Evolutionary conservation across 2,797 vertebrate genomes (phyloP), one percentile per base, ranked within the genome.

Genomic region (Sebastes cheni): DNA sequence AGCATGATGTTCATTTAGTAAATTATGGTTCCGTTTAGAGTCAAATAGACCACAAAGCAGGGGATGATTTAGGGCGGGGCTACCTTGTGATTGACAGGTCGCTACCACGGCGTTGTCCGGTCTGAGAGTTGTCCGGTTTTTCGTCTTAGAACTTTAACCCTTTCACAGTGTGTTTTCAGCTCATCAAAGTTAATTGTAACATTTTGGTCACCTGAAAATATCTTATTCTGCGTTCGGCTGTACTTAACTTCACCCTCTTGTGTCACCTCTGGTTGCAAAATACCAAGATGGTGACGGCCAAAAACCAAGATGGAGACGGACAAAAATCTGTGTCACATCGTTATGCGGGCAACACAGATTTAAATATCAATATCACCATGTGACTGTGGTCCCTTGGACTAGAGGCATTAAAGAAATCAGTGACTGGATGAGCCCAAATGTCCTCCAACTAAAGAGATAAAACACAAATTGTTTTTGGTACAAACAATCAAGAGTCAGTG

Each of bases 41-140:
- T 46, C 16, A 46, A 52, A 20, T 9, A 52, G 50, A 52, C 4
- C 50, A 52, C 10, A 4, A 9, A 52, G 50, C 50, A 52, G 50
- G 20, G 18, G 0, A 0, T n/a, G 50, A 20, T 52, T 52, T 52
- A 4, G 46, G 7, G 8, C 0, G 3, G 0, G 46, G 46, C 46
- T 18, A 20, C 20, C 50, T n/a, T 8, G 1, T 52, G 50, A 52
- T n/a, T 52, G 50, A 52, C 50, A 52, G 50, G 20, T 10, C 1
- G 8, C 20, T 20, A 52, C 50, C 50, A 52, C 8, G 18, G 2
- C 18, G 16, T 1, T n/a, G 16, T 20, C 8, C 18, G 0, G 50
- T 52, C 50, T 52, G 50, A 1, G 50, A 52, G 20, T 18, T 46
- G 42, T 46, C 14, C 1, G 6, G 1, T 0, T 46, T 46, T 46